These are phyloP conservation scores for Parasteatoda lunata DNA, from an alignment of 2,888 invertebrate species.

Conservation along the genomic window DNA sequence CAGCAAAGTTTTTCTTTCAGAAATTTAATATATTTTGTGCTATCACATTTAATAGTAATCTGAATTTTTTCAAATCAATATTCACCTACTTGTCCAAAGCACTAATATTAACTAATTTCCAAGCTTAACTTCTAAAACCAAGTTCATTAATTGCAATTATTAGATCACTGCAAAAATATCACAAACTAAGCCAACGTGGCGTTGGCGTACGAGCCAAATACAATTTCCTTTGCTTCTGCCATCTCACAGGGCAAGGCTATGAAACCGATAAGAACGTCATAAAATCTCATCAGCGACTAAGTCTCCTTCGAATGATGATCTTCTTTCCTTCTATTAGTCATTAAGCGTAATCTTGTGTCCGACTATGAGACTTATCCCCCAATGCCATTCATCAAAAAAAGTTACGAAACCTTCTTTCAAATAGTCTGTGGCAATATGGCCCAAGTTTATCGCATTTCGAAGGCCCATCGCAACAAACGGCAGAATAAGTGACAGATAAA, in stretches of 20 bases:
- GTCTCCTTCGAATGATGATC: constrained; percentile 30
- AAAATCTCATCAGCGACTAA: constrained; percentile 43
- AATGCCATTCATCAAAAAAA: background rate
- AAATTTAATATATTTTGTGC: too few species aligned
- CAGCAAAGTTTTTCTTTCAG: too few species aligned
- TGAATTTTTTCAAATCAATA: too few species aligned
- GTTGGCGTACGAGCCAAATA: constrained; percentile 2
- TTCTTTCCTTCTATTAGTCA: constrained; percentile 24
- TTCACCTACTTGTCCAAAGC: too few species aligned
- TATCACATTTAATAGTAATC: too few species aligned
- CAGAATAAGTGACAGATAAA: too few species aligned
- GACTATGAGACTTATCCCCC: background rate
- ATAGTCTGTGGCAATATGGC: background rate
- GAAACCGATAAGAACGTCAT: constrained; percentile 38
- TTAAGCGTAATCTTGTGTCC: constrained; percentile 27
- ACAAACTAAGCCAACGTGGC: too few species aligned
- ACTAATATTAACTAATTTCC: too few species aligned
- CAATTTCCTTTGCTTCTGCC: background rate
- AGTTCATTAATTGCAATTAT: too few species aligned
- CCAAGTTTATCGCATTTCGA: background rate
- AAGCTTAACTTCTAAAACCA: too few species aligned
- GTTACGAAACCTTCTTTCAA: background rate
- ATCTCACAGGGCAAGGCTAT: background rate
- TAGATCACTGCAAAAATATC: too few species aligned
- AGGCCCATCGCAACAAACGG: background rate